Conservation (phyloP, 2,888 invertebrate species). For the Andrena marginata region DNA sequence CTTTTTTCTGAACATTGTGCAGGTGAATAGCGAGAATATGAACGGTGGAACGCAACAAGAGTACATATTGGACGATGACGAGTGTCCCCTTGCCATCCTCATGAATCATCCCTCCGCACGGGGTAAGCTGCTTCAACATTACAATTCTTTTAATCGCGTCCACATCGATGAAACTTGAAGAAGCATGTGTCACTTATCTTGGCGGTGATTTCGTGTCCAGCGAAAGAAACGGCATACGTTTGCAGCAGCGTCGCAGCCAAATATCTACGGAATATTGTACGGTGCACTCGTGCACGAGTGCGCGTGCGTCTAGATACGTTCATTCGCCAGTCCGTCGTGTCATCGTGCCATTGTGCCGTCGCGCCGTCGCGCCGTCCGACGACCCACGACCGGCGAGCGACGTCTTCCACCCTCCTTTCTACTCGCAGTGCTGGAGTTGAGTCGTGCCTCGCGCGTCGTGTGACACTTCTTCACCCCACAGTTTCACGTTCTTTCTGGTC, state of each 20-base stretch:
- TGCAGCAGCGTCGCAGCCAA: no score
- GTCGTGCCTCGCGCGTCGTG: not conserved
- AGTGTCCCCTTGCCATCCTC: constrained; percentile 97
- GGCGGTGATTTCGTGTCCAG: not conserved
- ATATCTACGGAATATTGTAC: no score
- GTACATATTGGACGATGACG: constrained; percentile 98
- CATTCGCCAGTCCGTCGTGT: not conserved
- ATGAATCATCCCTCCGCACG: constrained; percentile 95
- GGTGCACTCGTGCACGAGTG: not conserved
- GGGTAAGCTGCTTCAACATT: constrained; percentile 88
- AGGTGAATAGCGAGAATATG: constrained; percentile 86
- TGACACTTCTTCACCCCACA: no score
- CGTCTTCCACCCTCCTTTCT: constrained; percentile 16
- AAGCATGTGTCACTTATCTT: no score
- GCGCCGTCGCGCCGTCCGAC: no score
- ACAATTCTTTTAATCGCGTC: not conserved
- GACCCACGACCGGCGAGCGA: not conserved
- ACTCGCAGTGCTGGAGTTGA: constrained; percentile 2
- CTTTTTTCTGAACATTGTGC: not conserved
- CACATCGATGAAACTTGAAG: no score
- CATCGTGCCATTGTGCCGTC: no score
- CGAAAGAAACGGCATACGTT: not conserved
- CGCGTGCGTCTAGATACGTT: constrained; percentile 18
- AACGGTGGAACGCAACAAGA: constrained; percentile 91
- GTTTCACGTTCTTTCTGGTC: no score